Evolutionary conservation across 2,113 vertebrate genomes (phyloP).

Genomic region (Monopterus albus): DNA sequence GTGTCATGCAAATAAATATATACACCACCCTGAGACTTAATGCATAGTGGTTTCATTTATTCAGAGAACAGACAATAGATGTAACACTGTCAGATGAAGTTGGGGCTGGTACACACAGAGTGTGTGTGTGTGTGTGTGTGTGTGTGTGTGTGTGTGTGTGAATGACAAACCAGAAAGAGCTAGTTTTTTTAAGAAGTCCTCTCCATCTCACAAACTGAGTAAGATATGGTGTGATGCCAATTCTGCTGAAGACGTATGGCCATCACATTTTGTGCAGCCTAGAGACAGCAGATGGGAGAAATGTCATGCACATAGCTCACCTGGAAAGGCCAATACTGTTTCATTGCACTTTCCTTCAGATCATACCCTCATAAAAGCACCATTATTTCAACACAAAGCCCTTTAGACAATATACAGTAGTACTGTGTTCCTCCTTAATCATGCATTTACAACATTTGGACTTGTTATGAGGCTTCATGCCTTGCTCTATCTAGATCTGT

Average conservation of each 20-base stretch:
- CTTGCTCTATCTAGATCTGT: neutral
- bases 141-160: conserved; percentile 66
- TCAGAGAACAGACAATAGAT: conserved; percentile 45
- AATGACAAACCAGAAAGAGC: conserved; percentile 63
- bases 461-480: neutral
- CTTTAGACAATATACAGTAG: conserved; percentile 13
- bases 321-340: conserved; percentile 64
- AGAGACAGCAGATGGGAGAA: conserved; percentile 47
- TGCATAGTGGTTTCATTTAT: conserved; percentile 33
- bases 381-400: conserved; percentile 49
- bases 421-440: conserved; percentile 14
- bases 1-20: conserved; percentile 31
- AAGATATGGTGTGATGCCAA: conserved; percentile 55
- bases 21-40: neutral
- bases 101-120: conserved; percentile 27
- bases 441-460: conserved; percentile 12
- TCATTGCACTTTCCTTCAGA: conserved; percentile 24
- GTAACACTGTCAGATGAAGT: conserved; percentile 45
- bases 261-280: conserved; percentile 36
- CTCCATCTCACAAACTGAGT: conserved; percentile 44
- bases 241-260: conserved; percentile 39
- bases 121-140: conserved; percentile 63
- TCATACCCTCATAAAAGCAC: conserved; percentile 14
- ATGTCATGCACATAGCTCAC: conserved; percentile 69
- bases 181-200: conserved; percentile 64